Base-by-base conservation (phyloP, 1,140 invertebrate species). In the Aphelenchoides fujianensis region DNA sequence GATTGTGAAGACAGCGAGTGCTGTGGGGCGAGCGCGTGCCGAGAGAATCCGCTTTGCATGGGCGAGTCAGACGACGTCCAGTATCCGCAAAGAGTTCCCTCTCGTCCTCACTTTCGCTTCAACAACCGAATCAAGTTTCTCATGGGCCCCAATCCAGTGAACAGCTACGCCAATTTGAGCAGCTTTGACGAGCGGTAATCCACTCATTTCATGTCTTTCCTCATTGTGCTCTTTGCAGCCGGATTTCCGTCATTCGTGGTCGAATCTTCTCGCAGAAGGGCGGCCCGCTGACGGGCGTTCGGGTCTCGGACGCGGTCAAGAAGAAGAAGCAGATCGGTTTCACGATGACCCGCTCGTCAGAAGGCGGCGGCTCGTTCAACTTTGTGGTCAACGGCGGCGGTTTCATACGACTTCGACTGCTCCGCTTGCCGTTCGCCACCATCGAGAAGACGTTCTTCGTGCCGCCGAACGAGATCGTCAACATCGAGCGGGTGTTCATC, bases 1-100 rank as follows among this genome's bases (percentile, higher is more conserved):
- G 95, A 98, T 86, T 98, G 96, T 84, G 92, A 95, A 84, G 96
- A 98, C 87, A 93, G 94, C 0, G 95, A 98, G 87, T 98, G 96
- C 86, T 98, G 96, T 85, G 88, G 89, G 54, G 90, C 89, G 82
- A 86, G 89, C 35, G 87, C 89, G 1, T 98, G 95, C 85, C 0
- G 92, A 92, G 1, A 94, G 30, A 72, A 77, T 68, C 57, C 78
- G 34, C 53, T 80, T 12, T 79, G 77, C 68, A 34, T 75, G 16
- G 68, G 86, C 93, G 54, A 95, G 95, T 86, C 93, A 97, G 82
- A 92, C 41, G 41, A 48, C 12, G 12, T 48, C 41, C 12, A 48
- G 23, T 23, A 16, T 48, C 41, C 41, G 23, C 41, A 48, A 48
- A 12, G 41, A 16, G 41, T 16, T 48, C 12, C 12, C 23, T 48